Conservation (phyloP, 2,888 invertebrate genomes). For the Sminthurides aquaticus region DNA sequence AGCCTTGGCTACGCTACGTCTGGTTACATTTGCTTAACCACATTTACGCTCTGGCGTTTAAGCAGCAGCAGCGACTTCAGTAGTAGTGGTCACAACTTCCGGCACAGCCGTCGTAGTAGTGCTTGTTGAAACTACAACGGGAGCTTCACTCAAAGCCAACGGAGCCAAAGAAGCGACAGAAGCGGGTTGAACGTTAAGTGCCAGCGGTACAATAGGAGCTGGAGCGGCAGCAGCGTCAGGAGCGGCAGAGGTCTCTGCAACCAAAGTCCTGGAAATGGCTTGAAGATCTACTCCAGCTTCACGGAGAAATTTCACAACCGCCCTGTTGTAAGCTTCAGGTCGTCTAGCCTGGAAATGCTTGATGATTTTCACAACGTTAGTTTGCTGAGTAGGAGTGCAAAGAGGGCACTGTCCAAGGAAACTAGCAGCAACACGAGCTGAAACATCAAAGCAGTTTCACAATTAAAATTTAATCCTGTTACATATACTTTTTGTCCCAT, state of each 20-base stretch:
- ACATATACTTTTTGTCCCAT: too few relatives aligned
- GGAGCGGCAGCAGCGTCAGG: neutral
- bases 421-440: slow-evolving; percentile 11
- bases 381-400: slow-evolving; percentile 7
- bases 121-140: too few relatives aligned
- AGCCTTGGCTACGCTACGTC: too few relatives aligned
- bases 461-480: too few relatives aligned
- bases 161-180: neutral
- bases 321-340: slow-evolving; percentile 9
- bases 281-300: slow-evolving; percentile 1
- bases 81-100: neutral
- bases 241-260: neutral
- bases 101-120: neutral
- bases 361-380: slow-evolving; percentile 12
- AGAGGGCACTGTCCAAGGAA: slow-evolving; percentile 17
- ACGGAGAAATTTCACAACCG: slow-evolving; percentile 6
- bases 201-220: neutral
- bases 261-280: neutral
- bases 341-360: slow-evolving; percentile 12
- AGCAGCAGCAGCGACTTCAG: too few relatives aligned
- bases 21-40: too few relatives aligned
- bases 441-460: neutral
- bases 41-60: too few relatives aligned
- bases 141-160: too few relatives aligned
- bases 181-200: neutral